Conservation (phyloP, 2,888 invertebrate species). For the Cantharis rustica region DNA sequence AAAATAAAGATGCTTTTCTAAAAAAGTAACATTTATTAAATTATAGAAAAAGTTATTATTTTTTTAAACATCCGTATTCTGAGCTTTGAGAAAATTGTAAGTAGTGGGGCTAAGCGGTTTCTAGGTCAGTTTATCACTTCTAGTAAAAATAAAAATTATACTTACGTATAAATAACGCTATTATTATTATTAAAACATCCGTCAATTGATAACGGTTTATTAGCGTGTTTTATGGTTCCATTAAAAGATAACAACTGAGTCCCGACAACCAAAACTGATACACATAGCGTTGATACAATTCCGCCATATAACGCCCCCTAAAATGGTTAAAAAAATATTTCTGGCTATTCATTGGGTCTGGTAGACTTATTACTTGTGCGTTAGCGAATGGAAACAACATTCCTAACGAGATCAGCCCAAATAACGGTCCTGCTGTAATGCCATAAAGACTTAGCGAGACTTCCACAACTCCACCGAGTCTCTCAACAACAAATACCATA, state of each 20-base stretch:
- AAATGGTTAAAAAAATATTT: conserved; percentile 5
- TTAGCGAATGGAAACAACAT: conserved; percentile 70
- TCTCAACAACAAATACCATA: conserved; percentile 66
- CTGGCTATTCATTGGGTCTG: too few relatives aligned
- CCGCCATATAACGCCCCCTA: conserved; percentile 42
- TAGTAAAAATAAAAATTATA: too few relatives aligned
- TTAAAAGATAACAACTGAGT: conserved; percentile 37
- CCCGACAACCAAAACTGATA: conserved; percentile 32
- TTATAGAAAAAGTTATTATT: too few relatives aligned
- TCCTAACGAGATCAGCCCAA: conserved; percentile 70
- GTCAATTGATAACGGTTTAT: conserved; percentile 38
- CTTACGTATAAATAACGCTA: not conserved
- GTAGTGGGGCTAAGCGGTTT: too few relatives aligned
- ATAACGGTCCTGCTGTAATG: conserved; percentile 66
- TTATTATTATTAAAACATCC: conserved; percentile 28
- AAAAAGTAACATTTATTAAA: too few relatives aligned
- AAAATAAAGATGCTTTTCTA: too few relatives aligned
- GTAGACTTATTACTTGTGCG: conserved; percentile 55
- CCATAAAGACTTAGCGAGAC: conserved; percentile 67
- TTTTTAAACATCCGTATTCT: too few relatives aligned
- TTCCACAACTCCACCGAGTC: conserved; percentile 70
- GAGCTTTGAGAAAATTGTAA: too few relatives aligned
- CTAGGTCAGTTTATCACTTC: too few relatives aligned
- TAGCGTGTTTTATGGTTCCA: conserved; percentile 33
- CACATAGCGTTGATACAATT: conserved; percentile 26